These are phyloP conservation scores for Drosophila kanapiae DNA, from an alignment of 1,140 invertebrate genomes.

Conservation along the genomic window DNA sequence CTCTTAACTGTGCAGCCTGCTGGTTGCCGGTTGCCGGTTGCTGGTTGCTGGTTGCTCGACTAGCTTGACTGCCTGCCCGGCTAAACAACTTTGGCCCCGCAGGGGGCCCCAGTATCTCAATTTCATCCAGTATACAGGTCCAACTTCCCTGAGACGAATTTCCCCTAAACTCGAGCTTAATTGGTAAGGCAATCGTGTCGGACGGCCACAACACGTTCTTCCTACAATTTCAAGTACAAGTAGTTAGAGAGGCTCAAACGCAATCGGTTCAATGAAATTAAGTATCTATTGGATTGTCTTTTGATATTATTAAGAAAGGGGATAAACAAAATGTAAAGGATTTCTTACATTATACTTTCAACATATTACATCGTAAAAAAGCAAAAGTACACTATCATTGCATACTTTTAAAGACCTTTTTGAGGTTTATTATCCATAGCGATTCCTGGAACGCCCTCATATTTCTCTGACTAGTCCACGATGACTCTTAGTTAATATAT, in stretches of 20 bases:
- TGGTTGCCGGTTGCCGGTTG: conserved; percentile 26
- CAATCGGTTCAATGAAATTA: neutral
- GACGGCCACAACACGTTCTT: conserved; percentile 4
- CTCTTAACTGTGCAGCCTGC: conserved; percentile 56
- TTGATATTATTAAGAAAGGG: neutral
- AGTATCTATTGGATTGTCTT: neutral
- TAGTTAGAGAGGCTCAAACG: neutral
- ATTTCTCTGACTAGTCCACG: too few relatives aligned
- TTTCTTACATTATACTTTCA: too few relatives aligned
- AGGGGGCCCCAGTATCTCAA: conserved; percentile 29
- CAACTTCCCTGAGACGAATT: neutral
- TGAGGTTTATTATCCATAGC: too few relatives aligned
- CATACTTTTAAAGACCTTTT: too few relatives aligned
- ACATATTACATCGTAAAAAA: too few relatives aligned
- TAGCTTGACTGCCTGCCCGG: conserved; percentile 41
- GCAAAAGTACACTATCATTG: too few relatives aligned
- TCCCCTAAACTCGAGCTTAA: neutral
- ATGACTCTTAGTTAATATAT: too few relatives aligned
- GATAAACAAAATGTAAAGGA: too few relatives aligned
- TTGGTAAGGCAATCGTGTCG: conserved; percentile 7
- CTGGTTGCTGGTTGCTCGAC: conserved; percentile 33
- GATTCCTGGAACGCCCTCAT: too few relatives aligned
- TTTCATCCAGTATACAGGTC: conserved; percentile 14
- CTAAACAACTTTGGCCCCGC: conserved; percentile 22
- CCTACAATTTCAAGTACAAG: neutral